Conservation (phyloP, 2,888 invertebrate genomes). For the Rutpela maculata region DNA sequence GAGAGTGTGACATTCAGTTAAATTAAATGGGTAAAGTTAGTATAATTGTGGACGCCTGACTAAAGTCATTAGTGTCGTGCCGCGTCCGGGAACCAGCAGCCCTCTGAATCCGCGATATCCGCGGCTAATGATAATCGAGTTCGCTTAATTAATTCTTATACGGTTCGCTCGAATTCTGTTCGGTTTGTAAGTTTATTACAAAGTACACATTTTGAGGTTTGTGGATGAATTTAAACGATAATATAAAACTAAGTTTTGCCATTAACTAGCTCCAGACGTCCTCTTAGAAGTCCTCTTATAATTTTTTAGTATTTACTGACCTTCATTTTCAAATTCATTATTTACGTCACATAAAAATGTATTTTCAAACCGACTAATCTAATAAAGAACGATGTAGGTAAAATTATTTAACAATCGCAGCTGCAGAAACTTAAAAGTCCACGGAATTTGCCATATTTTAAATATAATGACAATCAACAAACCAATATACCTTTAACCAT, state of each 20-base stretch:
- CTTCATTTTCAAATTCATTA: too few relatives aligned
- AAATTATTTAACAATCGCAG: too few relatives aligned
- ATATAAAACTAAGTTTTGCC: too few relatives aligned
- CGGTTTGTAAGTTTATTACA: constrained; percentile 2
- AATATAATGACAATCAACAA: too few relatives aligned
- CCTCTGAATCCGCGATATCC: constrained; percentile 26
- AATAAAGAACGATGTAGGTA: too few relatives aligned
- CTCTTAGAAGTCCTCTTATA: too few relatives aligned
- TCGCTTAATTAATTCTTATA: constrained; percentile 39
- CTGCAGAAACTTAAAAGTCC: too few relatives aligned
- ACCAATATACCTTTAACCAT: too few relatives aligned
- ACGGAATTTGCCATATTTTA: not conserved
- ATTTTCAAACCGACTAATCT: too few relatives aligned
- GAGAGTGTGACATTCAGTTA: constrained; percentile 28
- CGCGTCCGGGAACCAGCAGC: not conserved
- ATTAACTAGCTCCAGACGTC: too few relatives aligned
- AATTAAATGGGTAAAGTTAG: constrained; percentile 34
- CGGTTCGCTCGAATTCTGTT: constrained; percentile 26
- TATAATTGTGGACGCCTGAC: constrained; percentile 26
- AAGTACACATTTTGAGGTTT: not conserved
- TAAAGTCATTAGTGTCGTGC: constrained; percentile 38
- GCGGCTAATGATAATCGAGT: constrained; percentile 38
- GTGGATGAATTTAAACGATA: not conserved
- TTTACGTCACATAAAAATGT: too few relatives aligned
- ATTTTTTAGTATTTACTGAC: too few relatives aligned